Evolutionary conservation across 2,113 vertebrate species (phyloP), one percentile per base, ranked within the genome.

Genomic region (Urocynchramus pylzowi): DNA sequence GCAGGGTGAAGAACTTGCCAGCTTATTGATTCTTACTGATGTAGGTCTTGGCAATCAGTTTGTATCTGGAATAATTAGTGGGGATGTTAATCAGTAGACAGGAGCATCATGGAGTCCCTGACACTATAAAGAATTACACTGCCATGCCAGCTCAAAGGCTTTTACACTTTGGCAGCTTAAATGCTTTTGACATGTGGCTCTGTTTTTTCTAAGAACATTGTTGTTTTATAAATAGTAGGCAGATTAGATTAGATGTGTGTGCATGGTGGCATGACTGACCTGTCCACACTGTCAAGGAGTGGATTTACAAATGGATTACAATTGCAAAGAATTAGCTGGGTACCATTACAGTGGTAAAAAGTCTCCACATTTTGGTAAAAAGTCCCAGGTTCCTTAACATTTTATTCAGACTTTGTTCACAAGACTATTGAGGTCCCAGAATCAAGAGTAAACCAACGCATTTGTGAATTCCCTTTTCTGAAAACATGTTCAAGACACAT

Each of bases 391-490:
- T 83, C 30, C 21, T 39, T 33, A 26, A 35, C 3, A 3, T 23
- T 19, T 47, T 65, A 11, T 47, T 74, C 69, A 69, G 28, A 74
- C 7, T 30, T 27, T 61, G 5, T 21, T 94, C n/a, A 42, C 13
- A 65, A 75, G 44, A 20, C 4, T 44, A 35, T 35, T 16, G 65
- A 7, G 6, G 37, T 61, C 14, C 8, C 10, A 76, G 41, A 42
- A 35, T 23, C 8, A 80, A n/a, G 44, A 71, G 3, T 54, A 54
- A 76, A 39, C 2, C 4, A 16, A 47, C 2, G 2, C 1, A 0
- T 39, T 86, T 56, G 4, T 44, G 4, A 82, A 75, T 54, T 75
- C 2, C 3, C 2, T 42, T 85, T 35, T 39, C 41, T 30, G 42
- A 63, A 88, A 75, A 52, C 9, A 6, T 59, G 7, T 70, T 50